A percentile compares a stretch with the other conserved stretches of the same genome.
Evolutionary conservation across 2,888 invertebrate species (phyloP).

Genomic region (Ptychoptera albimana): DNA sequence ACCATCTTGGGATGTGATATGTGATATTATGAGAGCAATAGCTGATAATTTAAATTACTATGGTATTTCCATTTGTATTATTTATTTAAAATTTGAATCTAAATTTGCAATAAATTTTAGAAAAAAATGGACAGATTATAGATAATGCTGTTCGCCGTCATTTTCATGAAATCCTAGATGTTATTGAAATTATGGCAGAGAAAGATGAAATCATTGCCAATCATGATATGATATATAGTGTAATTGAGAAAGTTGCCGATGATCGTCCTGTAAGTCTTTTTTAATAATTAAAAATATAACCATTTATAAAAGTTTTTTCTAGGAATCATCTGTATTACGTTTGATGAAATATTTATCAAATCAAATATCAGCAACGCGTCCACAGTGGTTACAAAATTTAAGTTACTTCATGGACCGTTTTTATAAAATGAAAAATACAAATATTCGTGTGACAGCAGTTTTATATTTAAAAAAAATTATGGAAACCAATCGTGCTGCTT

Average conservation of each 20-base stretch:
- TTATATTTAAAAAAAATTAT: conserved; percentile 53
- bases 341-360: conserved; percentile 55
- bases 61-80: conserved; percentile 17
- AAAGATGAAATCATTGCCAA: conserved; percentile 58
- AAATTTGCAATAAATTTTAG: conserved; percentile 10
- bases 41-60: conserved; percentile 41
- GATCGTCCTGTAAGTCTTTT: conserved; percentile 43
- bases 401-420: conserved; percentile 60
- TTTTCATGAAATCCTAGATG: conserved; percentile 61
- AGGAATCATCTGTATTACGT: conserved; percentile 51
- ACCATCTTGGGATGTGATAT: conserved; percentile 71
- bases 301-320: conserved; percentile 29
- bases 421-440: conserved; percentile 52
- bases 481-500: conserved; percentile 40
- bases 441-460: conserved; percentile 62
- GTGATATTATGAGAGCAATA: conserved; percentile 54
- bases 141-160: conserved; percentile 25
- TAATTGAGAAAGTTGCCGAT: conserved; percentile 66
- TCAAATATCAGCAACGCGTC: conserved; percentile 47
- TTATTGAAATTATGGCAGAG: conserved; percentile 62
- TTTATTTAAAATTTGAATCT: neutral
- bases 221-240: conserved; percentile 53
- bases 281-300: neutral
- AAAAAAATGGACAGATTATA: conserved; percentile 18
- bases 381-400: conserved; percentile 53